phyloP scores from a whole-genome alignment of 2,797 vertebrate species.

The Muscicapa comitata region DNA sequence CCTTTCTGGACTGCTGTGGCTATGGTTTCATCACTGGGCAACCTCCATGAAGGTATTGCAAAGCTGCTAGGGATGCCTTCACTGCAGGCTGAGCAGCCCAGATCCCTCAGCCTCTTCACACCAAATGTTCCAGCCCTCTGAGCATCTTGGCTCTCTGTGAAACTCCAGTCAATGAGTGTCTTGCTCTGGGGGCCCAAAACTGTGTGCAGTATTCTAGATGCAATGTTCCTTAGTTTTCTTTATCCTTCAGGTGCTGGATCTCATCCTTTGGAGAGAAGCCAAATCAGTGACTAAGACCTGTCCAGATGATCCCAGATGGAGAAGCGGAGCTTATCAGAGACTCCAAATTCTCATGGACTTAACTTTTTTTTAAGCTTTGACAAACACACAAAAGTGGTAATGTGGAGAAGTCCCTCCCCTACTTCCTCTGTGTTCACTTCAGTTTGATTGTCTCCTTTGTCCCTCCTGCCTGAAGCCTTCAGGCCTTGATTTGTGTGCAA shows the following conservation, averaged over 20 bases:
- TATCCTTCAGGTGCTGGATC: conserved; percentile 73
- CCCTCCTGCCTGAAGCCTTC: conserved; percentile 35
- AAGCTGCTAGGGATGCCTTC: background rate
- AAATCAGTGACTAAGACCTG: conserved; percentile 66
- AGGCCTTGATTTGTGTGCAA: conserved; percentile 58
- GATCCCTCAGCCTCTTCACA: background rate
- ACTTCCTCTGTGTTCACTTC: conserved; percentile 68
- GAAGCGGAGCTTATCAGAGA: conserved; percentile 60
- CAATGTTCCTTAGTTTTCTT: conserved; percentile 17
- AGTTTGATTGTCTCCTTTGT: conserved; percentile 33
- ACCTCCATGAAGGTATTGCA: background rate
- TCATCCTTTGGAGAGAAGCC: conserved; percentile 54
- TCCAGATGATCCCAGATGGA: conserved; percentile 61
- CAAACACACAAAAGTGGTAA: conserved; percentile 80
- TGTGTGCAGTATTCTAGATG: background rate
- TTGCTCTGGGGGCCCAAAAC: background rate
- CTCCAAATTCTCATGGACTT: conserved; percentile 68
- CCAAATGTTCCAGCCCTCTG: background rate
- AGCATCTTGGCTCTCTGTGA: background rate
- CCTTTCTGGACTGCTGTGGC: background rate
- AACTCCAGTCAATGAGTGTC: background rate
- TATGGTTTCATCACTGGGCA: background rate
- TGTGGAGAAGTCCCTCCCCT: conserved; percentile 76
- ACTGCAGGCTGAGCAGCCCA: background rate
- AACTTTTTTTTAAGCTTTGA: conserved; percentile 78